Evolutionary conservation across 2,113 vertebrate species (phyloP), one percentile per base, ranked within the genome.

Genomic region (Turdus rufiventris): DNA sequence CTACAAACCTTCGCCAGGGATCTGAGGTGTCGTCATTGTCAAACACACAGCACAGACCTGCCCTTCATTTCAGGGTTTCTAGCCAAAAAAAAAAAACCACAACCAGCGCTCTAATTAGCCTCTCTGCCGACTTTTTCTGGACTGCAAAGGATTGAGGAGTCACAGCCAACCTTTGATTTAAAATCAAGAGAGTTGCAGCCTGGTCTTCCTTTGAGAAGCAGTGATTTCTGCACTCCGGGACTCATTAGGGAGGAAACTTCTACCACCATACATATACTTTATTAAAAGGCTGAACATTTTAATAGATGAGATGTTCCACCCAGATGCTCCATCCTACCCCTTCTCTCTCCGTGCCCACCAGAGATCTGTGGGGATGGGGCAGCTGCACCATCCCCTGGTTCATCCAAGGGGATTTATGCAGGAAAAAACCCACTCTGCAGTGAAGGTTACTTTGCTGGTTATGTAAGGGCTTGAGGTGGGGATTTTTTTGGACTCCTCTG

Each of bases 121-220:
- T 82, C 71, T 95, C 88, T 89, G 71, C 85, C 0, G 12, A 94
- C 75, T 96, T 83, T 78, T 88, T 89, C 88, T 83, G 91, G 78
- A 53, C 91, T 88, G 89, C 1, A 5, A 94, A 90, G 81, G 53
- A 91, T 36, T 83, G 93, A 94, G 89, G 72, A 93, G 65, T 85
- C 90, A 62, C 71, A 93, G 75, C 33, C 85, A 94, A 76, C 54
- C 42, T 95, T 89, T 96, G 94, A 96, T 96, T 96, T 95, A 36
- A 91, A 94, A 93, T 88, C 85, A 88, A 91, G 94, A 83, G 85
- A 75, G 88, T 67, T 96, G 80, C 88, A 94, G 88, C 48, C 88
- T 40, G 75, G 78, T 74, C 75, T 93, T 73, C 78, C 71, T 96
- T 95, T 79, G 60, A 96, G 88, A 77, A 95, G 45, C 70, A 58